These are phyloP conservation scores for Ormyrus pomaceus DNA, from an alignment of 2,888 invertebrate species.

Conservation along the genomic window DNA sequence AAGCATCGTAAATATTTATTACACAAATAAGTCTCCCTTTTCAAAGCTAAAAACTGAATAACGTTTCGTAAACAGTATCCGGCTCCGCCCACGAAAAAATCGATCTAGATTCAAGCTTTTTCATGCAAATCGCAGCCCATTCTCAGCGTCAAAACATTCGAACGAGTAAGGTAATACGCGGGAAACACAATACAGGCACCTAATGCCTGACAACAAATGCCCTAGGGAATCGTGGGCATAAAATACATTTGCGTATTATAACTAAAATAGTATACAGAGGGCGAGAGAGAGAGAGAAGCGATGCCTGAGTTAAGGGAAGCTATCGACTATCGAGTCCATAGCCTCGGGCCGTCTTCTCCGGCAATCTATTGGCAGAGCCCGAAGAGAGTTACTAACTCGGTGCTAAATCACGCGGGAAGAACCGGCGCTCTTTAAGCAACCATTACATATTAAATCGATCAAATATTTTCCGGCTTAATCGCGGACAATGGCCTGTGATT, in stretches of 20 bases:
- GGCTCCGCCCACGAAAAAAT: background rate
- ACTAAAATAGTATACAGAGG: conserved; percentile 23
- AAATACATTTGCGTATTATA: conserved; percentile 36
- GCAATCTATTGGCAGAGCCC: too few relatives aligned
- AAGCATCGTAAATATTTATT: background rate
- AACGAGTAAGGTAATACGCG: conserved; percentile 4
- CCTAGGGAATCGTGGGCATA: conserved; percentile 23
- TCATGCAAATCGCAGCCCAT: conserved; percentile 15
- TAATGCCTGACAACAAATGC: background rate
- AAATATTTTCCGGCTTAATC: background rate
- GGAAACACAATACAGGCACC: conserved; percentile 6
- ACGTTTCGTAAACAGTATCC: background rate
- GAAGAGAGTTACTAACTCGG: background rate
- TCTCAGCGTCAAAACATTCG: conserved; percentile 10
- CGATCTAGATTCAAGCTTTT: too few relatives aligned
- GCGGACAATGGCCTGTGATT: too few relatives aligned
- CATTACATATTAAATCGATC: background rate
- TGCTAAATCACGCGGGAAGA: background rate
- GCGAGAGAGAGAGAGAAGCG: background rate
- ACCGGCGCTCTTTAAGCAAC: too few relatives aligned
- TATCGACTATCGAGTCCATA: conserved; percentile 15
- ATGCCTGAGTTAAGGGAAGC: conserved; percentile 17
- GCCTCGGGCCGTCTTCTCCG: conserved; percentile 15
- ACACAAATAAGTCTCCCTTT: background rate
- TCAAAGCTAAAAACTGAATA: too few relatives aligned